phyloP scores from a whole-genome alignment of 2,797 vertebrate species.

The Poeciliopsis presidionis region DNA sequence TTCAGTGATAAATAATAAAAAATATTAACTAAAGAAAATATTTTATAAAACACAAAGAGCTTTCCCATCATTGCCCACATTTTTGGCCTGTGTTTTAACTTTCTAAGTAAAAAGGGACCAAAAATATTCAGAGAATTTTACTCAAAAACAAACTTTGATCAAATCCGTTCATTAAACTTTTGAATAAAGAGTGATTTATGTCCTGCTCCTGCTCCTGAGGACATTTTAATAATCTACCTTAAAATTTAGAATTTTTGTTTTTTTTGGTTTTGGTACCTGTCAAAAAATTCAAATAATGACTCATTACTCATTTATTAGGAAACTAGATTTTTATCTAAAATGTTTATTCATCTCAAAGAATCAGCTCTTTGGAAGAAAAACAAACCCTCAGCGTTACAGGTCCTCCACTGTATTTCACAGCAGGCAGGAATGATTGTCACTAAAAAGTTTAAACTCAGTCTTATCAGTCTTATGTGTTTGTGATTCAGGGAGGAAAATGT shows the following conservation, averaged over 20 bases:
- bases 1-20: background rate
- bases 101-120: background rate
- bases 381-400: no score
- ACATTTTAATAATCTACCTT: background rate
- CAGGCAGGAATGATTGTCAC: background rate
- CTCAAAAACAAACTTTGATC: background rate
- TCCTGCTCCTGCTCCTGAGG: background rate
- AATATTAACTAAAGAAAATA: background rate
- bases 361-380: no score
- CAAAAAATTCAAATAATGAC: background rate
- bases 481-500: background rate
- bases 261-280: background rate
- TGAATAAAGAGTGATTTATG: background rate
- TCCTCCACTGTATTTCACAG: background rate
- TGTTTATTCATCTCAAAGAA: background rate
- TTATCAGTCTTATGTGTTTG: no score
- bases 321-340: background rate
- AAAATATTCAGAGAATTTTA: background rate
- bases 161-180: background rate
- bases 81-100: background rate
- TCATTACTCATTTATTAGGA: background rate
- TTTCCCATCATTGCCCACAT: background rate
- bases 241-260: background rate
- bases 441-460: background rate
- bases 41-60: background rate